Conservation (phyloP, 35 echinoderm and acorn worm species). For the Holothuria glaberrima region DNA sequence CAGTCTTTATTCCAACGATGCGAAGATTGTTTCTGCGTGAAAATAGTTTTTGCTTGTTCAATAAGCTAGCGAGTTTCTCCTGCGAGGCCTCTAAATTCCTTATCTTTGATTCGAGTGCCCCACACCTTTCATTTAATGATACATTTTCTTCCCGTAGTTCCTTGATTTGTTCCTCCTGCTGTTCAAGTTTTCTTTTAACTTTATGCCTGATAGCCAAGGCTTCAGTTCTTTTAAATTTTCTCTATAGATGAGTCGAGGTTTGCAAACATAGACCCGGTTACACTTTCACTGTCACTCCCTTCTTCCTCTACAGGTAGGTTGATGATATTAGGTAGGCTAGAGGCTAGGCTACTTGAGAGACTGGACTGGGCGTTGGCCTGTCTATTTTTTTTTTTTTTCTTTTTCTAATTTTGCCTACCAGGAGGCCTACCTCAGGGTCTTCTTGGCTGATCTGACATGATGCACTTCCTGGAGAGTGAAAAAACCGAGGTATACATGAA, state of each 20-base stretch:
- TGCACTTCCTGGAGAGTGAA: neutral
- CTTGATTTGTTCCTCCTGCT: neutral
- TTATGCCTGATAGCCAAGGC: constrained; percentile 11
- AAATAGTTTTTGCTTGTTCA: constrained; percentile 54
- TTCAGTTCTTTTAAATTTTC: constrained; percentile 28
- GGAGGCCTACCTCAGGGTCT: constrained; percentile 35
- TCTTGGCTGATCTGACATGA: constrained; percentile 8
- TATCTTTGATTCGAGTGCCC: constrained; percentile 22
- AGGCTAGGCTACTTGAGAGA: neutral
- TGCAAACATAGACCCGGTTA: neutral
- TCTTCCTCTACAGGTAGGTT: neutral
- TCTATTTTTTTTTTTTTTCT: constrained; percentile 14
- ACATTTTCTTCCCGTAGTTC: constrained; percentile 5
- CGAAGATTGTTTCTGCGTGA: constrained; percentile 44
- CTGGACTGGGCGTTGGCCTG: constrained; percentile 16
- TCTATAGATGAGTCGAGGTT: constrained; percentile 25
- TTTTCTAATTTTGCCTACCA: constrained; percentile 35
- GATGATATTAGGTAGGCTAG: constrained; percentile 25
- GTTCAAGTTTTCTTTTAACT: constrained; percentile 7
- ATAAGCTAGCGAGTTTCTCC: neutral
- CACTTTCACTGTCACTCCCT: neutral
- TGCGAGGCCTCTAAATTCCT: neutral
- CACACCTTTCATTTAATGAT: constrained; percentile 4
- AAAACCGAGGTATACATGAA: neutral
- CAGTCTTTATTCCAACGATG: constrained; percentile 9